These are phyloP conservation scores for Julus scandinavius DNA, from an alignment of 2,888 invertebrate genomes.

Conservation along the genomic window DNA sequence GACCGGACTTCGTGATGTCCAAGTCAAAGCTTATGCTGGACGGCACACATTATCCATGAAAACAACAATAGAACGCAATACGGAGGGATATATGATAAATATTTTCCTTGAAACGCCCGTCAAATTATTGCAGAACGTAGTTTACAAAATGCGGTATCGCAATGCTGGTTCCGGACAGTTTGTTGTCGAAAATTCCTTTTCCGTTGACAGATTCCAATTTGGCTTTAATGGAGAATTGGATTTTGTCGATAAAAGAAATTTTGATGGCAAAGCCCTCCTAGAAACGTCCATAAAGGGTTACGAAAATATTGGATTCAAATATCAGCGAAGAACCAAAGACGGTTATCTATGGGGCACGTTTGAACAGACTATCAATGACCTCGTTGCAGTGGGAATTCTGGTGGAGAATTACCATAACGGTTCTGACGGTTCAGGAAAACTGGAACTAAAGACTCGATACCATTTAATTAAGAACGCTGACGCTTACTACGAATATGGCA, in stretches of 20 bases:
- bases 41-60: background rate
- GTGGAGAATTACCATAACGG: conserved; percentile 51
- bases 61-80: background rate
- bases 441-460: conserved; percentile 58
- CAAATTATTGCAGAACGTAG: background rate
- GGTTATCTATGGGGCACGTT: conserved; percentile 6
- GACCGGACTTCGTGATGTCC: background rate
- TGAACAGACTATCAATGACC: conserved; percentile 56
- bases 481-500: conserved; percentile 49
- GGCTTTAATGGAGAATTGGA: conserved; percentile 11
- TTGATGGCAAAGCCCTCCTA: background rate
- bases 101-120: conserved; percentile 24
- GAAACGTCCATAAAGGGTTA: conserved; percentile 47
- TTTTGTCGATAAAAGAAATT: conserved; percentile 1
- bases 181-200: background rate
- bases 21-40: conserved; percentile 5
- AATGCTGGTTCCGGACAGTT: background rate
- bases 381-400: conserved; percentile 45
- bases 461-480: conserved; percentile 56
- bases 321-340: conserved; percentile 21
- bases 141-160: background rate
- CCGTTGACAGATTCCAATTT: background rate
- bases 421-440: conserved; percentile 43
- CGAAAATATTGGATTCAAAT: conserved; percentile 39
- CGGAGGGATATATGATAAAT: conserved; percentile 13